Base-by-base conservation (phyloP, 2,113 vertebrate genomes). In the Gnathonemus echidnorhynchus region DNA sequence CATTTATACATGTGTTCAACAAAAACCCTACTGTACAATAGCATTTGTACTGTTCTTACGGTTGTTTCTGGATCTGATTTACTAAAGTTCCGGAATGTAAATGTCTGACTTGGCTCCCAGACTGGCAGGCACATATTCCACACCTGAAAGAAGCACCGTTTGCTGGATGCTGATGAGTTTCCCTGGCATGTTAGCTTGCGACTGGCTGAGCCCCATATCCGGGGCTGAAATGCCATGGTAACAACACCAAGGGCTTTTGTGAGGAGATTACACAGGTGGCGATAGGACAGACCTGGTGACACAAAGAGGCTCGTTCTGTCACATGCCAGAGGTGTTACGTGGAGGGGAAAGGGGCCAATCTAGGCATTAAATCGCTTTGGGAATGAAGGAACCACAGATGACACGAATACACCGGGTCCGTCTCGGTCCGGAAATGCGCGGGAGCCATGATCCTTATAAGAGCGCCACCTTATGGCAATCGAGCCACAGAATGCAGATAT, bases 281-380 rank as follows among this genome's bases (percentile, higher is more conserved):
- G 17, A 77, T 10, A 56, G 46, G 15, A 48, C 21, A 88, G 70
- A 77, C 27, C 49, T 49, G 8, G 13, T 35, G 21, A 31, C 46
- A 90, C 58, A 77, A 88, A 88, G 66, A 62, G 11, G 10, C 53
- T 50, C 39, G 5, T 45, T 90, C 24, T 48, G 84, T 70, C 21
- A 87, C 48, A 53, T 80, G 86, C 48, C 85, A 77, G 70, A 87
- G 84, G 85, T 88, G 85, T 88, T 85, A 86, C 31, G 83, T 24
- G 66, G n/a, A 46, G 48, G 24, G 53, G 42, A 52, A 8, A 42
- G 11, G 39, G 49, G 56, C n/a, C 21, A 15, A 50, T 39, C 50
- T 42, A 10, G 19, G 45, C 19, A 13, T 62, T 62, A 88, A 58
- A 45, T 88, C 87, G 49, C 39, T 80, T 86, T 88, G 74, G 74